Evolutionary conservation across 2,797 vertebrate species (phyloP), one percentile per base, ranked within the genome.

Genomic region (Sebastes glaucus): DNA sequence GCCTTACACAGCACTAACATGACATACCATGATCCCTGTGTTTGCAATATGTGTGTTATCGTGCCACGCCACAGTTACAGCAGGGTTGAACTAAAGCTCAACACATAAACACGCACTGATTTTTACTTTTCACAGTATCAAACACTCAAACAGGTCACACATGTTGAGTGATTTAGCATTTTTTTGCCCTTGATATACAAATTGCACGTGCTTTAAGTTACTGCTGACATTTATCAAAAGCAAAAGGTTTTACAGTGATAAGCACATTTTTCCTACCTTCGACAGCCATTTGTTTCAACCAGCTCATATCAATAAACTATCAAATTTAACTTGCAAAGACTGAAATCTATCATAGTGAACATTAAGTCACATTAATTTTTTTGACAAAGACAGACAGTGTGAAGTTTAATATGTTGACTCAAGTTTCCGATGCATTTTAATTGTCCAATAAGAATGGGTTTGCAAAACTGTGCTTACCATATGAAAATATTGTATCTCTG

Each of bases 1-100:
- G 86, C 89, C 91, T 94, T 89, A 87, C 62, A 53, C 80, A 67
- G 84, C 75, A 64, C 77, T 82, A 82, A 83, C 82, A 87, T 81
- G 88, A 88, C 84, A 88, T 87, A 66, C 83, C 74, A 35, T 22
- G 38, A 83, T 80, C 71, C 20, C 68, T 83, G 77, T 91, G 84
- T 90, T 80, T 84, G 70, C 85, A 63, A 42, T 62, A 73, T 71
- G 57, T 88, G 57, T 72, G 74, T 75, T 82, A 86, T 52, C 3
- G 4, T 73, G 62, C 57, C 65, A 77, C 2, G 5, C 32, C 14
- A n/a, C 68, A 69, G 30, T 65, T 1, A 7, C 18, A 3, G 13
- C 55, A 62, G 62, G 38, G 56, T 63, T 49, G 13, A 84, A 71
- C 46, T 64, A 27, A 70, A 83, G 42, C 22, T 52, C 20, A 18